Evolutionary conservation across 2,113 vertebrate genomes (phyloP), one percentile per base, ranked within the genome.

Genomic region (Nesogale talazaci): DNA sequence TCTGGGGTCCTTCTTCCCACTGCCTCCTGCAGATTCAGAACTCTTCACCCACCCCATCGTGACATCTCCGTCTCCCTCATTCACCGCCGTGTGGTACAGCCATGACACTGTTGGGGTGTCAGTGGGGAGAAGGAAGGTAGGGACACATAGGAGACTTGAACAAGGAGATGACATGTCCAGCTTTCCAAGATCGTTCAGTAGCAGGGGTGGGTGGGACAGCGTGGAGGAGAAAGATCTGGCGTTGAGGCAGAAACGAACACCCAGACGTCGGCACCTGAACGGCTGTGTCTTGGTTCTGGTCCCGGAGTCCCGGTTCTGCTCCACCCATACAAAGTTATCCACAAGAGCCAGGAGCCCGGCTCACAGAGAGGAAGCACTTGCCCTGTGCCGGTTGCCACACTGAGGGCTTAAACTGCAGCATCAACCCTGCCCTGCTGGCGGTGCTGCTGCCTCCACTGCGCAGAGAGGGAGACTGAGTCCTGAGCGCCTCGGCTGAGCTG

Each of bases 201-300:
- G 59, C 84, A 59, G 56, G 22, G 38, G 59, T 61, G 59, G 16
- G 2, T 1, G 40, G 34, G 31, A 16, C n/a, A 87, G 23, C 42
- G 22, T 67, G 2, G 34, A 42, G 19, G 42, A 89, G 34, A 61
- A 78, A 15, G 36, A 40, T 70, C 38, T 78, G 57, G 86, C 14
- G 69, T 90, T 74, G 72, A 83, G 78, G 87, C 34, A 78, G 34
- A 82, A 76, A 82, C n/a, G 57, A 16, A 77, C 27, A 40, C 8
- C 20, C 40, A 79, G 34, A 42, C 29, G 38, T 29, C 0, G 2
- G 5, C 2, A 29, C 69, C 56, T 74, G 40, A 77, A 70, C 59
- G 76, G 36, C 61, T n/a, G 40, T 42, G 75, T 81, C 57, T 11
- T n/a, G n/a, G n/a, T n/a, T n/a, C n/a, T n/a, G n/a, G n/a, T 12